A percentile compares a stretch with the other conserved stretches of the same genome.
Evolutionary conservation across 1,140 invertebrate genomes (phyloP).

Genomic region (Lysiphlebus fabarum): DNA sequence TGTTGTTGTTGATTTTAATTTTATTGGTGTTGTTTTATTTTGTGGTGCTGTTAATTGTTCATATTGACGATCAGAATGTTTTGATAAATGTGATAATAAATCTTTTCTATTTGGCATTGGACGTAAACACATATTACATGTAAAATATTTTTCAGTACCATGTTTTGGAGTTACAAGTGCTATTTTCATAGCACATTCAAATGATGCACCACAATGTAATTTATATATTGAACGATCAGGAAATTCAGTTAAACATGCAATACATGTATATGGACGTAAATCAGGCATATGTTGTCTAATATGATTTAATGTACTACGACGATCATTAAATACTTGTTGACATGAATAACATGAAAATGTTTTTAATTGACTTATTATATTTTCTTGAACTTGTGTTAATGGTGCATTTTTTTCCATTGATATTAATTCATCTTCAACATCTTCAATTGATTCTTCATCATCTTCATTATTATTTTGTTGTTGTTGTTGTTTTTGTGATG

Average conservation of each 20-base stretch:
- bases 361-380: slow-evolving; percentile 51
- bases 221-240: slow-evolving; percentile 47
- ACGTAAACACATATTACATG: slow-evolving; percentile 51
- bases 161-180: slow-evolving; percentile 46
- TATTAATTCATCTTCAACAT: slow-evolving; percentile 39
- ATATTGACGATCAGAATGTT: slow-evolving; percentile 43
- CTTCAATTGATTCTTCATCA: slow-evolving; percentile 39
- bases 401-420: slow-evolving; percentile 42
- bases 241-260: slow-evolving; percentile 50
- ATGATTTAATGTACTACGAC: slow-evolving; percentile 46
- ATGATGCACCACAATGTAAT: slow-evolving; percentile 45
- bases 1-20: slow-evolving; percentile 31
- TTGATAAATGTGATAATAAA: slow-evolving; percentile 41
- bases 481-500: slow-evolving; percentile 18
- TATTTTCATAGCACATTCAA: slow-evolving; percentile 53
- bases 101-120: slow-evolving; percentile 43
- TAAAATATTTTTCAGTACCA: slow-evolving; percentile 49
- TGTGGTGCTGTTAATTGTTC: slow-evolving; percentile 30
- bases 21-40: slow-evolving; percentile 32
- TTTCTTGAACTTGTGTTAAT: slow-evolving; percentile 45
- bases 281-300: slow-evolving; percentile 51
- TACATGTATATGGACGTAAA: slow-evolving; percentile 46
- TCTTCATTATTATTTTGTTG: slow-evolving; percentile 34
- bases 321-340: slow-evolving; percentile 40
- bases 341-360: slow-evolving; percentile 51